Conservation (phyloP, 2,113 vertebrate genomes). For the Dascyllus trimaculatus region DNA sequence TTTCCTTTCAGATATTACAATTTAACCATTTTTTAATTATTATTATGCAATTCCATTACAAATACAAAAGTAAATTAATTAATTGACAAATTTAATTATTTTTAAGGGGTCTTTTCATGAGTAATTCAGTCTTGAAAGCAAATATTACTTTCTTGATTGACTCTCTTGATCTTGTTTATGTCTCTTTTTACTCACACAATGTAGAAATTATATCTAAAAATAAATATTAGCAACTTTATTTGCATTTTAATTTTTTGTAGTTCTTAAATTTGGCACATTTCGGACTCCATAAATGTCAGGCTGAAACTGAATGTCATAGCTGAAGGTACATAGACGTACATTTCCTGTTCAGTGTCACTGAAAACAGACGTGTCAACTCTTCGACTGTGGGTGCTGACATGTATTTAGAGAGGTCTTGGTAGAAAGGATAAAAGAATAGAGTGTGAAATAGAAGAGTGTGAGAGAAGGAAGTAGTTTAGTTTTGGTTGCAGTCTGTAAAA, state of each 20-base stretch:
- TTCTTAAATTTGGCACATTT: conserved; percentile 49
- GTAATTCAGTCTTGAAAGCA: too few species aligned
- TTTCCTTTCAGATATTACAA: too few species aligned
- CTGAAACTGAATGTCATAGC: not conserved
- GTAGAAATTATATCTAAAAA: too few species aligned
- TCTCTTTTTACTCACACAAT: too few species aligned
- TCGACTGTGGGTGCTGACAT: not conserved
- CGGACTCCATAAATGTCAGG: not conserved
- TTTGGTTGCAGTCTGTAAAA: conserved; percentile 14
- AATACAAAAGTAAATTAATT: too few species aligned
- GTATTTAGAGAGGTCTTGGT: not conserved
- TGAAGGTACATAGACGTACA: not conserved
- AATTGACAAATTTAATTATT: too few species aligned
- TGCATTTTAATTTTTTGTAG: not conserved
- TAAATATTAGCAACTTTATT: too few species aligned
- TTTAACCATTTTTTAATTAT: too few species aligned
- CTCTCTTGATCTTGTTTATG: too few species aligned
- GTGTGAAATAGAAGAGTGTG: not conserved
- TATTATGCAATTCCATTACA: too few species aligned
- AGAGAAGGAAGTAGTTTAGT: not conserved
- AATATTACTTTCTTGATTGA: too few species aligned
- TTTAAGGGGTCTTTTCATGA: too few species aligned
- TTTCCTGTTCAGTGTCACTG: not conserved
- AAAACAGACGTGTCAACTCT: not conserved
- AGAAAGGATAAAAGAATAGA: not conserved